These are phyloP conservation scores for Gavia stellata DNA, from an alignment of 2,113 vertebrate genomes.

Conservation along the genomic window DNA sequence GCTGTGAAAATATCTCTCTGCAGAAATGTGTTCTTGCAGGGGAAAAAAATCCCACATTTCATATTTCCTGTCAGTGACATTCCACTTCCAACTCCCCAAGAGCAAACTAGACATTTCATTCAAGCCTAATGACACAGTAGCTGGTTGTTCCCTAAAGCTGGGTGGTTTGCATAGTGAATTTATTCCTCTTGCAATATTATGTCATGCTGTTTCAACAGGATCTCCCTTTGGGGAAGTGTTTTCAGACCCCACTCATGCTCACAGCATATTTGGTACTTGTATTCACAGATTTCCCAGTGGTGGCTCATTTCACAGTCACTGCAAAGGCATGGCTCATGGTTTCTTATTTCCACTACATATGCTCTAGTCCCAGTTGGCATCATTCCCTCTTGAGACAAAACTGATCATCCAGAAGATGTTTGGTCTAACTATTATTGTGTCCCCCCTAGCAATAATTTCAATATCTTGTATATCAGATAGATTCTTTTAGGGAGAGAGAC, in stretches of 20 bases:
- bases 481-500: neutral
- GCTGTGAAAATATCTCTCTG: neutral
- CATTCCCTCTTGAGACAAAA: neutral
- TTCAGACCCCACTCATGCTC: neutral
- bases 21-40: neutral
- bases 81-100: neutral
- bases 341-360: neutral
- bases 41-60: neutral
- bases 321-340: neutral
- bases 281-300: neutral
- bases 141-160: conserved; percentile 20
- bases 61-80: neutral
- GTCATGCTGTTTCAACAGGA: neutral
- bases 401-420: neutral
- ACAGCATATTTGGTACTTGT: neutral
- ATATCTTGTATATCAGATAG: neutral
- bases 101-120: neutral
- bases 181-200: neutral
- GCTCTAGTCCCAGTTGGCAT: neutral
- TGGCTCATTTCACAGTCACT: neutral
- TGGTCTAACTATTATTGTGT: neutral
- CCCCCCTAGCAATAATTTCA: neutral
- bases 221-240: neutral
- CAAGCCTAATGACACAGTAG: neutral
- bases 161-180: neutral